Conservation (phyloP, 1,140 invertebrate genomes). For the Tetraneura akinire region DNA sequence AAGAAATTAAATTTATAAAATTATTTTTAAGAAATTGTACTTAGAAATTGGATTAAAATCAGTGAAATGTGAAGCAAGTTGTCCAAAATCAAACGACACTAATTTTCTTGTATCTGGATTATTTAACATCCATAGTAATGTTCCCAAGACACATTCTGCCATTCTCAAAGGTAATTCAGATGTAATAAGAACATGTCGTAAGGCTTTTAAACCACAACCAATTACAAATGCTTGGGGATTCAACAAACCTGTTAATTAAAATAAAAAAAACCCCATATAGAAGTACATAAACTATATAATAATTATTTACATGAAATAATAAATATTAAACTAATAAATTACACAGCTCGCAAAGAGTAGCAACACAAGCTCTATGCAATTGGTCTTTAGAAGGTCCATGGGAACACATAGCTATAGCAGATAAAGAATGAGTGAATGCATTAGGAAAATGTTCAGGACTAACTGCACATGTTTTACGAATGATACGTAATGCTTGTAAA, state of each 20-base stretch:
- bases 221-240: slow-evolving; percentile 47
- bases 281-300: too few relatives aligned
- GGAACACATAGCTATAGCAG: slow-evolving; percentile 78
- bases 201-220: slow-evolving; percentile 51
- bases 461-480: slow-evolving; percentile 70
- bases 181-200: slow-evolving; percentile 46
- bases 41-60: slow-evolving; percentile 70
- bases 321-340: slow-evolving; percentile 54
- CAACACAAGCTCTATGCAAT: slow-evolving; percentile 71
- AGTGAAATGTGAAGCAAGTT: slow-evolving; percentile 86
- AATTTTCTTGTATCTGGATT: slow-evolving; percentile 76
- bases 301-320: too few relatives aligned
- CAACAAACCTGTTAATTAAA: slow-evolving; percentile 19
- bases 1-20: neutral
- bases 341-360: slow-evolving; percentile 83
- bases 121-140: slow-evolving; percentile 84
- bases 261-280: too few relatives aligned
- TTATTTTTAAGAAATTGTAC: neutral
- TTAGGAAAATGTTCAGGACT: slow-evolving; percentile 69
- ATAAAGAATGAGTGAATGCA: slow-evolving; percentile 71
- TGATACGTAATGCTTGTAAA: slow-evolving; percentile 83
- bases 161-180: slow-evolving; percentile 54
- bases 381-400: slow-evolving; percentile 58
- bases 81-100: slow-evolving; percentile 76
- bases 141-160: slow-evolving; percentile 80